These are phyloP conservation scores for Aurelia aurita DNA, from an alignment of 30 jellyfish, hydroid and myxozoan genomes.

Conservation along the genomic window DNA sequence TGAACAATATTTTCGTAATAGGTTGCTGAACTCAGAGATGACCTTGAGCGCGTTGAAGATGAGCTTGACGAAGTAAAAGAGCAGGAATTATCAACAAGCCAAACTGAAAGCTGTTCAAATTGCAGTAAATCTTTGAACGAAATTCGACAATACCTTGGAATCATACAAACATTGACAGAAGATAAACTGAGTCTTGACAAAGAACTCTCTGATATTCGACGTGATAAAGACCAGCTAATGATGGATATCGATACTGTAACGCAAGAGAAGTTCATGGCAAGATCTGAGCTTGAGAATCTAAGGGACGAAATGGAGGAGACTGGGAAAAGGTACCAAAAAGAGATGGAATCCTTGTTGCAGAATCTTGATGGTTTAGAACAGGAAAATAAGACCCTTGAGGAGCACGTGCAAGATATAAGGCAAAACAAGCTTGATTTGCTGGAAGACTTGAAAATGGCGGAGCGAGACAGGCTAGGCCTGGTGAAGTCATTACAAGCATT, in stretches of 20 bases:
- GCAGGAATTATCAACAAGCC: conserved; percentile 27
- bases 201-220: conserved; percentile 75
- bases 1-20: neutral
- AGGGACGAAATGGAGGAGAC: conserved; percentile 73
- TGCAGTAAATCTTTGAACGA: conserved; percentile 81
- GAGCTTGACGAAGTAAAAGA: conserved; percentile 43
- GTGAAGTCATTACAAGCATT: conserved; percentile 82
- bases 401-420: conserved; percentile 79
- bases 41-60: conserved; percentile 59
- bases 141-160: conserved; percentile 85
- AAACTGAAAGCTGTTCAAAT: conserved; percentile 68
- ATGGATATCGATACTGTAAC: conserved; percentile 84
- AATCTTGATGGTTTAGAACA: conserved; percentile 89
- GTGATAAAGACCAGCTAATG: conserved; percentile 79
- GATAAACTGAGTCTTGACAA: conserved; percentile 96
- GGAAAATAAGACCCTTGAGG: conserved; percentile 92
- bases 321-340: conserved; percentile 77
- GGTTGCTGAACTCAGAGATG: conserved; percentile 75
- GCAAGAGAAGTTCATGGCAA: conserved; percentile 61
- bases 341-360: conserved; percentile 82
- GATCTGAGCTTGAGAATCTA: conserved; percentile 57
- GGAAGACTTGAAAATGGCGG: conserved; percentile 90
- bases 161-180: conserved; percentile 97
- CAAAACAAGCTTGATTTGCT: conserved; percentile 91
- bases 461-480: conserved; percentile 89